Base-by-base conservation (phyloP, 2,888 invertebrate species). In the Ornithoptera priamus region DNA sequence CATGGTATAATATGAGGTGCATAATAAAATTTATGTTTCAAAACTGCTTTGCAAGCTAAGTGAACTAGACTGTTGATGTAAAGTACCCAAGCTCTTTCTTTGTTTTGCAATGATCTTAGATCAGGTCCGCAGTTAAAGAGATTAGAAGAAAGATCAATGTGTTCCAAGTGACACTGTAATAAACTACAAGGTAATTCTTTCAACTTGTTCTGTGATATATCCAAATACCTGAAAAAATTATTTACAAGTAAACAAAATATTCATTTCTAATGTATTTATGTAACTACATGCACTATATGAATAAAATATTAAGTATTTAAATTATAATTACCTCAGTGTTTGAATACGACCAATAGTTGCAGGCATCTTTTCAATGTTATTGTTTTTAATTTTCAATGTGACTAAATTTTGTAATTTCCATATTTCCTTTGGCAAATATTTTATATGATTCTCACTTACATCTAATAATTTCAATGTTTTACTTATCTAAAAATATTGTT, bases 341-440 rank as follows among this genome's bases (percentile, higher is more conserved):
- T 74, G 85, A 62, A 96, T 88, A 39, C 94, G 93, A 8, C 96
- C 95, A 63, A 97, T 85, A 20, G 95, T 94, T 63, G 94, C 93
- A 1, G 97, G 96, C 68, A 97, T 80, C 42, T 79, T 80, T 53
- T 76, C 82, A 4, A 97, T 80, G 53, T 82, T 76, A 84, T 97
- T 97, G 67, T 94, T 85, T 77, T 94, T 94, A 8, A 96, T 72
- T 79, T 95, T 95, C 4, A 97, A 85, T 30, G 94, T 94, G 0
- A 94, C 89, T 71, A 97, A 85, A 22, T 88, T 92, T 74, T 93
- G 88, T 24, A 96, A 85, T 81, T 95, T 95, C 78, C 94, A 93
- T 64, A 97, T 88, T 62, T 93, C 91, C 68, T 93, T 88, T 12
- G 97, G 96, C 73, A 97, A 84, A 72, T 85, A 74, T 15, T 74